Conservation (phyloP, 53 echinoderm and acorn worm genomes). For the Arbacia lixula region DNA sequence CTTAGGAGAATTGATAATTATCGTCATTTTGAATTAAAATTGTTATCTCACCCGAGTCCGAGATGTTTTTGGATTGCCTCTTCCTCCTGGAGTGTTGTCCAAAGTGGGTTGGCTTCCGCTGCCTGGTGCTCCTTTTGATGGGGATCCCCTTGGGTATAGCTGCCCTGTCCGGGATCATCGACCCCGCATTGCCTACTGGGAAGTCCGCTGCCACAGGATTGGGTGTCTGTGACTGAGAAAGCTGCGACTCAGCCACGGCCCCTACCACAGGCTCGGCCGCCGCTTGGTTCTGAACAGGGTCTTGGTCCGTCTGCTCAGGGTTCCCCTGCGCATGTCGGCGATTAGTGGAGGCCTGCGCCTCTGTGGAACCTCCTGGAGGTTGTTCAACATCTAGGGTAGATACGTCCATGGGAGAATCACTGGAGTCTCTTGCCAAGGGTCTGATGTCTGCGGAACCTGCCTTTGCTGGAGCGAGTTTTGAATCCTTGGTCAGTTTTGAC, state of each 20-base stretch:
- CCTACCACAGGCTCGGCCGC: slow-evolving; percentile 41
- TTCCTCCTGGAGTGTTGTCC: slow-evolving; percentile 53
- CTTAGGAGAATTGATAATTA: no score
- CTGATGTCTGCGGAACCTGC: not conserved
- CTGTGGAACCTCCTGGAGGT: not conserved
- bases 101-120: slow-evolving; percentile 65
- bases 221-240: not conserved
- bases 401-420: not conserved
- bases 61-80: slow-evolving; percentile 29
- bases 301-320: slow-evolving; percentile 26
- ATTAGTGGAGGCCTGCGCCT: not conserved
- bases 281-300: not conserved
- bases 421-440: not conserved
- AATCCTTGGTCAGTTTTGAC: not conserved
- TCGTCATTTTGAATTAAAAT: not conserved
- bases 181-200: slow-evolving; percentile 49
- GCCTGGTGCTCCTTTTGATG: slow-evolving; percentile 35
- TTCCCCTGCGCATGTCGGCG: not conserved
- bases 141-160: slow-evolving; percentile 24
- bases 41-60: slow-evolving; percentile 32
- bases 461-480: not conserved
- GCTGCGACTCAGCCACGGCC: slow-evolving; percentile 38
- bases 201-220: slow-evolving; percentile 29
- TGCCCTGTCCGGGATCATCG: slow-evolving; percentile 19
- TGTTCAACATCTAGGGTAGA: not conserved